Evolutionary conservation across 2,797 vertebrate species (phyloP).

Genomic region (Mormyrops attenuatus): DNA sequence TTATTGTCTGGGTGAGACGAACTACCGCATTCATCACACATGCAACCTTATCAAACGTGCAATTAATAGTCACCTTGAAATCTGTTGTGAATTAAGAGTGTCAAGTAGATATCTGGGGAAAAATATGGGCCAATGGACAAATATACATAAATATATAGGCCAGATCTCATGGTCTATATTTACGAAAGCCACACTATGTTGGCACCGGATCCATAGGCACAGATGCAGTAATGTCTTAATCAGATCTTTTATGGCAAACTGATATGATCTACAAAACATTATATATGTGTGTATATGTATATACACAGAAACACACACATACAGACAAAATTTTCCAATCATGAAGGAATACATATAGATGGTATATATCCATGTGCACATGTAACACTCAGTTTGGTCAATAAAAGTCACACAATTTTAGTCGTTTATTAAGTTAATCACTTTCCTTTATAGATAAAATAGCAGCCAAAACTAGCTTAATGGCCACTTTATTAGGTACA

Average conservation of each 20-base stretch:
- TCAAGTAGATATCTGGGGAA: not conserved
- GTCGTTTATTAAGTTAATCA: not conserved
- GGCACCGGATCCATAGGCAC: not conserved
- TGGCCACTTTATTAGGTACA: not conserved
- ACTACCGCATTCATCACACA: not conserved
- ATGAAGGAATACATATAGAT: not conserved
- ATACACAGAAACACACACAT: not conserved
- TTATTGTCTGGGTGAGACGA: not conserved
- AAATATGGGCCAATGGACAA: not conserved
- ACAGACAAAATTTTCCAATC: not conserved
- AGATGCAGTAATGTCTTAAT: not conserved
- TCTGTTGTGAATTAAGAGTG: conserved; percentile 10
- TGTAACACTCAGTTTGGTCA: not conserved
- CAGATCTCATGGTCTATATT: not conserved
- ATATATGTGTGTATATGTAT: not conserved
- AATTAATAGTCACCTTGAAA: conserved; percentile 20
- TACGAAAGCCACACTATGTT: not conserved
- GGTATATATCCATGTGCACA: not conserved
- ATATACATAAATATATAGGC: not conserved
- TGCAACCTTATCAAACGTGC: conserved; percentile 13
- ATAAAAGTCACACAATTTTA: not conserved
- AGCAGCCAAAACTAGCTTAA: not conserved
- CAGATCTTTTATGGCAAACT: not conserved
- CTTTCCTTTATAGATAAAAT: not conserved
- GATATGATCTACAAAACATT: not conserved